Conservation (phyloP, 2,888 invertebrate species). For the Anorthoa munda region DNA sequence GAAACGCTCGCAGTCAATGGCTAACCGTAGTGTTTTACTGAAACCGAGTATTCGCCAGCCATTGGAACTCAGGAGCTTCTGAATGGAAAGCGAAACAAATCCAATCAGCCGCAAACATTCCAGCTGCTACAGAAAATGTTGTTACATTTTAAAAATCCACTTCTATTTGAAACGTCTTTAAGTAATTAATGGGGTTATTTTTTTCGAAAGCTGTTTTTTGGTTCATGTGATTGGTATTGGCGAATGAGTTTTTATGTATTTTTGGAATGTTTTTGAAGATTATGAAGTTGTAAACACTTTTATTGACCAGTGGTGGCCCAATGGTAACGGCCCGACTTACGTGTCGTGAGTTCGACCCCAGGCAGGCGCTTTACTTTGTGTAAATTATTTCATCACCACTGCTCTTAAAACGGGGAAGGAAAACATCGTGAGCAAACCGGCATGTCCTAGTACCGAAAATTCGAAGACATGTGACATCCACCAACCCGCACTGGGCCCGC, state of each 20-base stretch:
- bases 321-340: too few relatives aligned
- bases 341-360: too few relatives aligned
- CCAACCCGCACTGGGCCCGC: too few relatives aligned
- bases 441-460: too few relatives aligned
- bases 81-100: constrained; percentile 82
- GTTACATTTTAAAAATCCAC: constrained; percentile 73
- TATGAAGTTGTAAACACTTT: background rate
- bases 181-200: constrained; percentile 55
- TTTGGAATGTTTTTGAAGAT: background rate
- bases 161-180: constrained; percentile 68
- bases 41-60: constrained; percentile 72
- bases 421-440: too few relatives aligned
- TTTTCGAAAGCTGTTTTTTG: constrained; percentile 1
- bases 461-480: too few relatives aligned
- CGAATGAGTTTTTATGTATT: too few relatives aligned
- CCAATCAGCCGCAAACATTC: constrained; percentile 83
- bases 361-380: too few relatives aligned
- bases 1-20: constrained; percentile 76
- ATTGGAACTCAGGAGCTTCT: constrained; percentile 71
- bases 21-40: constrained; percentile 77
- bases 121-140: constrained; percentile 70
- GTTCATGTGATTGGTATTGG: background rate
- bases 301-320: too few relatives aligned
- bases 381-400: too few relatives aligned
- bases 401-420: too few relatives aligned